Conservation (phyloP, 1,140 invertebrate genomes). For the Rhopalosiphum padi region DNA sequence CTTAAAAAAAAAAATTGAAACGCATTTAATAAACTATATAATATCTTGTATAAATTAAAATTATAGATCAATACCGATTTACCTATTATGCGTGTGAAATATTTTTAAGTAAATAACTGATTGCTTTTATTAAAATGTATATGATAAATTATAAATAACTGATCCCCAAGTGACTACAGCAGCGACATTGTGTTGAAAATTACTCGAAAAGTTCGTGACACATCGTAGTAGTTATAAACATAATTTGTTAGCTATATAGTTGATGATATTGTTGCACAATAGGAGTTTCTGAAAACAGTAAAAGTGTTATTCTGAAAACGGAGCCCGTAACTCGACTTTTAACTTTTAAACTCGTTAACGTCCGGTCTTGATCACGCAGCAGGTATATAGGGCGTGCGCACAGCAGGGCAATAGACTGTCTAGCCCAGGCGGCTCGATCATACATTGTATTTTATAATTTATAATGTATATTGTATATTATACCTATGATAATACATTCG, state of each 20-base stretch:
- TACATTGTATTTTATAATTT: no score
- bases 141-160: background rate
- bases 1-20: background rate
- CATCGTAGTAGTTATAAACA: background rate
- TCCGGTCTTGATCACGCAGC: background rate
- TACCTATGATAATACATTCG: no score
- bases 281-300: background rate
- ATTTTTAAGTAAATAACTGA: background rate
- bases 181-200: background rate
- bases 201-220: background rate
- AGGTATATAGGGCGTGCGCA: background rate
- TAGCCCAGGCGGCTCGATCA: no score
- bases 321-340: background rate
- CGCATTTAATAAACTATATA: no score
- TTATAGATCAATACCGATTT: background rate
- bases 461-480: no score
- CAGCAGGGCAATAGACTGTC: no score
- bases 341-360: background rate
- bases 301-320: background rate
- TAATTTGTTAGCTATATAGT: background rate
- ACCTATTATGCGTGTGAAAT: background rate
- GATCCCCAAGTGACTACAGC: background rate
- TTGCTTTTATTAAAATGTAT: no score
- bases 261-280: background rate
- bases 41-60: no score